These are phyloP conservation scores for Struthio camelus DNA, from an alignment of 2,113 vertebrate species.

Conservation along the genomic window DNA sequence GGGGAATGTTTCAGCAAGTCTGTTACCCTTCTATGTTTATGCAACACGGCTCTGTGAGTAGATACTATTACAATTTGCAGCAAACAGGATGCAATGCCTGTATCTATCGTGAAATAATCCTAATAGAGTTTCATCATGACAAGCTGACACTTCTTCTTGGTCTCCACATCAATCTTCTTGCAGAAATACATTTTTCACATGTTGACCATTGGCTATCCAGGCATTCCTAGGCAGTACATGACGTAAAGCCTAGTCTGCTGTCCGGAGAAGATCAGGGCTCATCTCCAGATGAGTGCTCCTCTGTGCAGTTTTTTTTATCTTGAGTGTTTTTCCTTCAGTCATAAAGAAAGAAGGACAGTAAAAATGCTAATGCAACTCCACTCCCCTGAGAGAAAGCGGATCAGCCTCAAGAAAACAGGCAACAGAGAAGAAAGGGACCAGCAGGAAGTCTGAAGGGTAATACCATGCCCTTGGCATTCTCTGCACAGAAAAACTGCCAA, in stretches of 20 bases:
- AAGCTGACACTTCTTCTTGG: neutral
- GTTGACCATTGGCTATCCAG: fast-evolving
- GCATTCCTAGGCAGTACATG: neutral
- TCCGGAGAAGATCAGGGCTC: neutral
- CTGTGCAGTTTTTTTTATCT: neutral
- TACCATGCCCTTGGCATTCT: neutral
- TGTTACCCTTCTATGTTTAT: neutral
- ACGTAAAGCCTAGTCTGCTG: neutral
- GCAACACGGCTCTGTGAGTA: neutral
- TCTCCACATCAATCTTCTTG: neutral
- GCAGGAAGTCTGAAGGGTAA: neutral
- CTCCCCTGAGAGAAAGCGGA: neutral
- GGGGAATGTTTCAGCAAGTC: neutral
- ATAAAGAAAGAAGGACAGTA: neutral
- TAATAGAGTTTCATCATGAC: neutral
- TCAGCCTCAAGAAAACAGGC: neutral
- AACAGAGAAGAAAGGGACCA: neutral
- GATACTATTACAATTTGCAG: neutral
- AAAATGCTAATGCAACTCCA: neutral
- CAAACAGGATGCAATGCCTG: neutral
- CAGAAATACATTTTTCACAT: neutral
- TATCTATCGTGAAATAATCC: neutral
- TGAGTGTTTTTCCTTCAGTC: neutral
- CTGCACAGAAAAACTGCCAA: slow-evolving; percentile 22
- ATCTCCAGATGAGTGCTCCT: neutral